Conservation (phyloP, 2,888 invertebrate species). For the Monopis laevigella region DNA sequence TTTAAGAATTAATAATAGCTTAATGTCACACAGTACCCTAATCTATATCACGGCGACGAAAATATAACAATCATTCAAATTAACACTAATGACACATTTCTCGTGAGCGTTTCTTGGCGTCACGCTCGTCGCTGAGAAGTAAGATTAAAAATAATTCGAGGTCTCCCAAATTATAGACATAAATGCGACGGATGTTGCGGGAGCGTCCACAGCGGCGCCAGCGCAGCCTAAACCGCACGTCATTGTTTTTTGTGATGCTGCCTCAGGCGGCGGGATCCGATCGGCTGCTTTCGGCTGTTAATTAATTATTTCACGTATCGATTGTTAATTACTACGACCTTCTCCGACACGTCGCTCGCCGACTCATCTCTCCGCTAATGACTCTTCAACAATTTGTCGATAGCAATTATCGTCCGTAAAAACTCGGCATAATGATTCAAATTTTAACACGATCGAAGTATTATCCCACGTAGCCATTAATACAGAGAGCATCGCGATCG, state of each 20-base stretch:
- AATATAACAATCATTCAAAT: conserved; percentile 50
- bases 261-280: conserved; percentile 46
- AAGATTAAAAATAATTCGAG: conserved; percentile 63
- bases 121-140: conserved; percentile 57
- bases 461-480: conserved; percentile 55
- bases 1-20: too few relatives aligned
- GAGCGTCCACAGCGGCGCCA: conserved; percentile 49
- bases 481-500: conserved; percentile 61
- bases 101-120: conserved; percentile 47
- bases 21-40: too few relatives aligned
- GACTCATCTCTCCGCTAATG: conserved; percentile 46
- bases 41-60: conserved; percentile 23
- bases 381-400: conserved; percentile 60
- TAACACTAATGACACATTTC: conserved; percentile 63
- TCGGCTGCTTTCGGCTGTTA: conserved; percentile 46
- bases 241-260: conserved; percentile 62
- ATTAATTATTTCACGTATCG: conserved; percentile 67
- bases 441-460: conserved; percentile 54
- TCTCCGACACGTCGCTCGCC: conserved; percentile 45
- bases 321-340: conserved; percentile 59
- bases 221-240: conserved; percentile 59
- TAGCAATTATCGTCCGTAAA: conserved; percentile 57
- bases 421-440: conserved; percentile 53
- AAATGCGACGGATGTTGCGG: conserved; percentile 53
- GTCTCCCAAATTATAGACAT: conserved; percentile 62